Evolutionary conservation across 2,888 invertebrate genomes (phyloP), one percentile per base, ranked within the genome.

Genomic region (Lingula anatina): DNA sequence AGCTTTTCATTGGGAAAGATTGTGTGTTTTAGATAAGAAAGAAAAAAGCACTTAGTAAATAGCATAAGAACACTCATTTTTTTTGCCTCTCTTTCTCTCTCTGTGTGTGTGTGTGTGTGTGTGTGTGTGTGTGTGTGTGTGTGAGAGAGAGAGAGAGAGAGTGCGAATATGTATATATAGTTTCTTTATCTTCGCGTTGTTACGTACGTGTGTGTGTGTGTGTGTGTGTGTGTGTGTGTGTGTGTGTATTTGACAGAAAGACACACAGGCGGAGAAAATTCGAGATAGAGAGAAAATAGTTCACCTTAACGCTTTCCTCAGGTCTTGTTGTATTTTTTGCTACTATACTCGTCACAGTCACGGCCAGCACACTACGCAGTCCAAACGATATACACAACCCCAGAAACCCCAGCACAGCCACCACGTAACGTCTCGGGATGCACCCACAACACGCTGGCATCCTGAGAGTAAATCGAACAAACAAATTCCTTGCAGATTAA

Each of bases 191-290:
- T 25, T 25, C 24, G 39, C 24, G 26, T 38, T 23, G 38, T 15
- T 39, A 36, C 26, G 20, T 46, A 24, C 24, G 25, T 43, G 31
- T 27, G 25, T 43, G 31, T 43, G 31, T 47, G 43, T 43, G 21
- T 43, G 31, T 47, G 9, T 44, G 43, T 48, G 26, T 48, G 39
- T 41, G 27, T 41, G 39, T 46, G 25, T 46, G 43, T 43, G 25
- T 43, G 44, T 37, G 21, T 25, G 43, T 37, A 36, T 25, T 24
- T 44, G n/a, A n/a, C n/a, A n/a, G n/a, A n/a, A n/a, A n/a, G n/a
- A n/a, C n/a, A n/a, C n/a, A n/a, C n/a, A n/a, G n/a, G n/a, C n/a
- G n/a, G n/a, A n/a, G n/a, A n/a, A n/a, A n/a, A n/a, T n/a, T n/a
- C n/a, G n/a, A n/a, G n/a, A n/a, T n/a, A n/a, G n/a, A n/a, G n/a